Conservation (phyloP, 2,888 invertebrate species). For the Scelioninae gen. 2 region DNA sequence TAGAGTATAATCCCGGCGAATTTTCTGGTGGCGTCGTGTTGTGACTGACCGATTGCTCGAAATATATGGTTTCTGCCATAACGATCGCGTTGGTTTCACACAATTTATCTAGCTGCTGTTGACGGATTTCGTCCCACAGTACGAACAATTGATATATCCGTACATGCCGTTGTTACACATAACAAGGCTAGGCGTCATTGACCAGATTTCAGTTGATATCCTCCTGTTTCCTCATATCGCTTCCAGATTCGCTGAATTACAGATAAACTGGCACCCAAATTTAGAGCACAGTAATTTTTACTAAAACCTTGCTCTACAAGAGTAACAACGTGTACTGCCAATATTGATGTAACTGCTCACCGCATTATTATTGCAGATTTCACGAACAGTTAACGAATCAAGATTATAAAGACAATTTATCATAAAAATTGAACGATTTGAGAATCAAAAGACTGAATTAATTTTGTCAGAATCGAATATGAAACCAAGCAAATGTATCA, state of each 20-base stretch:
- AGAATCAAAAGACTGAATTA: too few relatives aligned
- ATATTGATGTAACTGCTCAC: too few relatives aligned
- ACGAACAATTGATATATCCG: slow-evolving; percentile 8
- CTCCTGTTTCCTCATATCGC: not conserved
- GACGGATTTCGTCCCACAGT: too few relatives aligned
- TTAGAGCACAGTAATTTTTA: not conserved
- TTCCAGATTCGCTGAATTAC: not conserved
- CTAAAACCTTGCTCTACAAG: not conserved
- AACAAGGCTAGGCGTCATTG: not conserved
- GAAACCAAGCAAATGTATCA: too few relatives aligned
- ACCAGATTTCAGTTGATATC: slow-evolving; percentile 1
- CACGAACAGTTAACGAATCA: too few relatives aligned
- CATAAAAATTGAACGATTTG: too few relatives aligned
- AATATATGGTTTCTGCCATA: not conserved
- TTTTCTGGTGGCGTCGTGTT: slow-evolving; percentile 8
- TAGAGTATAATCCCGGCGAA: slow-evolving; percentile 2
- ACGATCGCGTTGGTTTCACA: slow-evolving; percentile 1
- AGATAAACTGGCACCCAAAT: not conserved
- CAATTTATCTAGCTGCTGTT: not conserved
- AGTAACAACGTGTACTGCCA: slow-evolving; percentile 1
- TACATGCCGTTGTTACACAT: slow-evolving; percentile 6
- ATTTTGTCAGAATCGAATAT: too few relatives aligned
- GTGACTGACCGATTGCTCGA: slow-evolving; percentile 9
- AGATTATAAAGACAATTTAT: too few relatives aligned
- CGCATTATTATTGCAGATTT: too few relatives aligned